Evolutionary conservation across 2,888 invertebrate genomes (phyloP), one percentile per base, ranked within the genome.

Genomic region (Nephrotoma appendiculata): DNA sequence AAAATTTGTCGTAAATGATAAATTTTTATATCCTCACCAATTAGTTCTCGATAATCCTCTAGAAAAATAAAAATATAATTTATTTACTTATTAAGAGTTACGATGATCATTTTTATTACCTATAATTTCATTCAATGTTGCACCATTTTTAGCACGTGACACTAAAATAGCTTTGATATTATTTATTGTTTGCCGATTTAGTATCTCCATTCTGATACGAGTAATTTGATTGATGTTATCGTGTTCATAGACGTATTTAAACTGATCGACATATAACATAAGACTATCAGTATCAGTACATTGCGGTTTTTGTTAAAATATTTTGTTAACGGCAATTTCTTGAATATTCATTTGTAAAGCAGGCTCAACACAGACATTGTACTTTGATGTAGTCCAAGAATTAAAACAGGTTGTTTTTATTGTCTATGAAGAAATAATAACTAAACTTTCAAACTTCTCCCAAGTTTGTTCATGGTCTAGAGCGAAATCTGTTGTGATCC

Each of bases 1-100:
- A 91, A 89, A 88, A 90, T 90, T 86, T 91, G 90, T 2, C 91
- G 90, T 41, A 91, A 87, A 87, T 90, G 89, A 45, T 89, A 89
- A 85, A 90, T 86, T 6, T 91, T 91, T 88, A 91, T 91, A 43
- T 86, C 83, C 31, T 88, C 87, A 57, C 91, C 91, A 86, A 90
- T 90, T 86, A 89, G 87, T 87, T 89, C 89, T 83, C 89, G 89
- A 89, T 90, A 91, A 88, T 91, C 91, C 83, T 89, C 91, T 91
- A 71, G 0, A 88, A 87, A 83, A 71, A 86, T 85, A 3, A 4
- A 15, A 7, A 83, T 7, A 83, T 5, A 2, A 4, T 2, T 31
- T 31, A 31, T 31, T 31, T 31, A 31, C 31, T 31, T 31, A 31
- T 31, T 31, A 31, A 31, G 3, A 31, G 31, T 31, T 31, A 31